Conservation (phyloP, 2,113 vertebrate species). For the Antigone vipio region DNA sequence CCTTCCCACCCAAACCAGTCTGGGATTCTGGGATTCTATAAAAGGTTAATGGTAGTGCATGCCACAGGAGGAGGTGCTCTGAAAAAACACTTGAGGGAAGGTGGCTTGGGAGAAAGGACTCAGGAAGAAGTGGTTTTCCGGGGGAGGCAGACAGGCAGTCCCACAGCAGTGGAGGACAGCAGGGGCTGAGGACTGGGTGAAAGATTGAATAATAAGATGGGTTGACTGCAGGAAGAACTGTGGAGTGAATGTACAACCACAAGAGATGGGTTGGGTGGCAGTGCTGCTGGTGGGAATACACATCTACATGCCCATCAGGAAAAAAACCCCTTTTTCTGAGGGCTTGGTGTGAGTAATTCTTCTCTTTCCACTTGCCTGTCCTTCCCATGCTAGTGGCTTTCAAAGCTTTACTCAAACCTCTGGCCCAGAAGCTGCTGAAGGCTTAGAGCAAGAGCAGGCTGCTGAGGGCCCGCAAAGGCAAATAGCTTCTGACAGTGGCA, state of each 20-base stretch:
- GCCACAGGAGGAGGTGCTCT: background rate
- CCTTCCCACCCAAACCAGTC: no score
- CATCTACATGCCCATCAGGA: background rate
- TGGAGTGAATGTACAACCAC: background rate
- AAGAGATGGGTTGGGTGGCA: background rate
- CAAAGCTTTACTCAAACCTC: background rate
- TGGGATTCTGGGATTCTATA: no score
- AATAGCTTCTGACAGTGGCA: background rate
- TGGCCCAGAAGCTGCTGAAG: background rate
- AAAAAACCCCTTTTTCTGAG: background rate
- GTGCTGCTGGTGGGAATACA: background rate
- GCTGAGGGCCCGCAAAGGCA: background rate
- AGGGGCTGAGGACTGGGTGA: background rate
- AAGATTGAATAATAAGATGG: background rate
- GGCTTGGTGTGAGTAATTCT: background rate
- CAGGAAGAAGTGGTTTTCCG: fast-evolving
- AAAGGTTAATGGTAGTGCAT: background rate
- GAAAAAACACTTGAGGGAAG: background rate
- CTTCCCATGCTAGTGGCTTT: background rate
- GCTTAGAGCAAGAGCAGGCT: background rate
- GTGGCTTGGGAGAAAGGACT: background rate
- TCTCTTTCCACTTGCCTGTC: background rate
- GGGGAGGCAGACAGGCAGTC: background rate
- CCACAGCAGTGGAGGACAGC: background rate
- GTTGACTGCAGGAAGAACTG: background rate